Base-by-base conservation (phyloP, 2,888 invertebrate genomes). In the Rhagophthalmus giganteus region DNA sequence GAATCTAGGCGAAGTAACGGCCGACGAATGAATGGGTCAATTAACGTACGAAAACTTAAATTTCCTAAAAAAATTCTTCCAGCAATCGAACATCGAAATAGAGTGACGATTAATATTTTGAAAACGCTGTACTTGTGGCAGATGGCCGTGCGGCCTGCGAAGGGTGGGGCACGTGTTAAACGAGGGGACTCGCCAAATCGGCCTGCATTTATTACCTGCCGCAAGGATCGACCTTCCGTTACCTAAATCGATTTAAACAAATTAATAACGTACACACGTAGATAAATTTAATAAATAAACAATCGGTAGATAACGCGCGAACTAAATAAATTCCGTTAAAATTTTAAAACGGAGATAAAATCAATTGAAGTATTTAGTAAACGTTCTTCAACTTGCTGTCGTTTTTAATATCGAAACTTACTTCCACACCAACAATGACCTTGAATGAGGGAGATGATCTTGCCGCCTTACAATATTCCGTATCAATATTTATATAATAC, bases 341-440 rank as follows among this genome's bases (percentile, higher is more conserved):
- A 20, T 20, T 20, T 20, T 20, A 7, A 20, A 20, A 5, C 7
- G 20, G 20, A 20, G 20, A 20, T 39, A 39, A 39, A 39, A 39
- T 39, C 38, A 39, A 39, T 28, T 39, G 8, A 2, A 16, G 24
- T 6, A 26, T 16, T 20, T 26, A 39, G 20, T 48, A 20, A 34
- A 32, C 34, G 24, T 24, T 48, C 24, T 39, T 15, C 11, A 34
- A 41, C 44, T 54, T 39, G 31, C 44, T 54, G 42, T 37, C 44
- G 2, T n/a, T 12, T 26, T 12, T 16, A n/a, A 30, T 31, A 51
- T 48, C 50, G 40, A 48, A 54, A 54, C 46, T 54, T 52, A 34
- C 42, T 57, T 56, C 56, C 41, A 32, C 38, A 55, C 64, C 68
- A 66, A 65, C 67, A 66, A 70, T 65, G 69, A 69, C 71, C 71